A percentile compares a stretch with the other conserved stretches of the same genome.
These are phyloP conservation scores for Cinara cedri DNA, from an alignment of 2,888 invertebrate species.

Conservation along the genomic window DNA sequence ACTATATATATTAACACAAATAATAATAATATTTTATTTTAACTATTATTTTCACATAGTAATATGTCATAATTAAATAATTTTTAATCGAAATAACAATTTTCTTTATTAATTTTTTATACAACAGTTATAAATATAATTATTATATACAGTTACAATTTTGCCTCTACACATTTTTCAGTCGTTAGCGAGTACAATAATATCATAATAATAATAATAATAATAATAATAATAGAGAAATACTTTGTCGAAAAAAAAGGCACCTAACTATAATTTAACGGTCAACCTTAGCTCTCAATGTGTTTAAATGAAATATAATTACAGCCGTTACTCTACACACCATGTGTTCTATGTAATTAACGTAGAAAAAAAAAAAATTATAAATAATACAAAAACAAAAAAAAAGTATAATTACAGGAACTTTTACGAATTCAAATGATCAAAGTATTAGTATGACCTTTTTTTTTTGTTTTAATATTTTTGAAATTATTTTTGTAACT, in stretches of 20 bases:
- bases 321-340: no score
- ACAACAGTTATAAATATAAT: constrained; percentile 33
- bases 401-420: constrained; percentile 51
- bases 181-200: constrained; percentile 55
- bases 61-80: constrained; percentile 32
- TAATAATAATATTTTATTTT: constrained; percentile 43
- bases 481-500: not conserved
- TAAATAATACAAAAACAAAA: constrained; percentile 35
- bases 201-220: constrained; percentile 42
- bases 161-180: constrained; percentile 52
- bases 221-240: constrained; percentile 43
- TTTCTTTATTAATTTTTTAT: not conserved
- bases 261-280: not conserved
- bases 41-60: constrained; percentile 19
- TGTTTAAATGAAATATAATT: no score
- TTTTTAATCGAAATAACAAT: constrained; percentile 41
- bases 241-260: constrained; percentile 24
- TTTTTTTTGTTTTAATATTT: constrained; percentile 1
- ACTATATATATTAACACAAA: constrained; percentile 53
- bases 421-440: constrained; percentile 41
- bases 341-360: not conserved
- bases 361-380: constrained; percentile 5
- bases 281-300: not conserved
- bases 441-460: not conserved
- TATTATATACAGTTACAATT: constrained; percentile 36